Conservation (phyloP, 2,797 vertebrate genomes). For the Danio aesculapii region DNA sequence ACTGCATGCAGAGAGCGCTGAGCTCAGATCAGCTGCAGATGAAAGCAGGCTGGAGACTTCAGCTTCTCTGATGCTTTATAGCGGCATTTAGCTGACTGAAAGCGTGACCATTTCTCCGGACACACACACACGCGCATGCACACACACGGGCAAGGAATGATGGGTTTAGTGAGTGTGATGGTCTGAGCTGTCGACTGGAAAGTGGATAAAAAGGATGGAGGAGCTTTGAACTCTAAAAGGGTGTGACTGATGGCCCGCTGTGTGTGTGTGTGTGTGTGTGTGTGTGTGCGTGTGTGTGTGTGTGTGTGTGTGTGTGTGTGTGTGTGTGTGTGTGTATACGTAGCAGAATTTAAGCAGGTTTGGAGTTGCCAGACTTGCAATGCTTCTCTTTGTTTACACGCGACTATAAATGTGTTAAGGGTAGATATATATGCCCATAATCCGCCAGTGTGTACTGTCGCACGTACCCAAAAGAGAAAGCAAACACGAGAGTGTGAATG, state of each 20-base stretch:
- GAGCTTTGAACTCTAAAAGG: slow-evolving; percentile 53
- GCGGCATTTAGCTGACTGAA: slow-evolving; percentile 51
- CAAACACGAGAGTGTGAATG: slow-evolving; percentile 37
- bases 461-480: slow-evolving; percentile 30
- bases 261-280: slow-evolving; percentile 33
- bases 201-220: slow-evolving; percentile 52
- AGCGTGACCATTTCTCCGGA: slow-evolving; percentile 51
- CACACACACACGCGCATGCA: slow-evolving; percentile 27
- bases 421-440: slow-evolving; percentile 50
- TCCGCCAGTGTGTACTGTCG: slow-evolving; percentile 31
- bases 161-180: slow-evolving; percentile 52
- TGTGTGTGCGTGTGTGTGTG: slow-evolving; percentile 28
- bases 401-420: slow-evolving; percentile 31
- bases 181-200: slow-evolving; percentile 53
- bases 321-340: slow-evolving; percentile 10
- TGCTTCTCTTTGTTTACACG: slow-evolving; percentile 29
- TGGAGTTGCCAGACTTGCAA: slow-evolving; percentile 10
- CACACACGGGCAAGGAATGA: slow-evolving; percentile 46
- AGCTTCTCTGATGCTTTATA: slow-evolving; percentile 51
- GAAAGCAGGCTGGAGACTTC: slow-evolving; percentile 45
- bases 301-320: slow-evolving; percentile 46
- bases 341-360: slow-evolving; percentile 22
- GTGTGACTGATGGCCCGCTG: slow-evolving; percentile 45
- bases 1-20: slow-evolving; percentile 42
- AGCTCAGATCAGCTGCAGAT: slow-evolving; percentile 53